Evolutionary conservation across 2,888 invertebrate genomes (phyloP).

Genomic region (Orthosia gothica): DNA sequence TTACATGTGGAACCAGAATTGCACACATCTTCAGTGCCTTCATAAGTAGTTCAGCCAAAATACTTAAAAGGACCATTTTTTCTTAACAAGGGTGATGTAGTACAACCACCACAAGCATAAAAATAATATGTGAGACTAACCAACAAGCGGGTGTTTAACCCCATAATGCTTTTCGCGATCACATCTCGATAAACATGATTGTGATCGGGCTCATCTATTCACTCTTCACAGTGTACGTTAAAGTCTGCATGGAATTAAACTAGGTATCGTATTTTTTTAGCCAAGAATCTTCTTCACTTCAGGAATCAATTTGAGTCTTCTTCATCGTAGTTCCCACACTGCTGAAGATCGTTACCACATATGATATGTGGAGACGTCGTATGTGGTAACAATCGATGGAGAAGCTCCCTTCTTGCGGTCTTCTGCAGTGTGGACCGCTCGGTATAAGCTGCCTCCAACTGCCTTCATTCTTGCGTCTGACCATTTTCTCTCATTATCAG

Average conservation of each 20-base stretch:
- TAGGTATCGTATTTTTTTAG: not conserved
- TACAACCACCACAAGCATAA: not conserved
- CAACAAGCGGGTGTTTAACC: constrained; percentile 85
- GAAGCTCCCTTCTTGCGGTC: no score
- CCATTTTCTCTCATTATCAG: no score
- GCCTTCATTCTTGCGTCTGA: no score
- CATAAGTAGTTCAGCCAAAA: no score
- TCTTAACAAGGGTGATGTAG: not conserved
- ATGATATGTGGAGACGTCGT: no score
- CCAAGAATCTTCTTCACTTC: not conserved
- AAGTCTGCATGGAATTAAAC: not conserved
- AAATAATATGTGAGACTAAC: constrained; percentile 52
- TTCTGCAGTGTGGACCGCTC: no score
- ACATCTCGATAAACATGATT: constrained; percentile 70
- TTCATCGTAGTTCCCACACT: no score
- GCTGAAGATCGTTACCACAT: no score
- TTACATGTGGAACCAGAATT: not conserved
- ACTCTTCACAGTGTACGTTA: not conserved
- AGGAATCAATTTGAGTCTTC: not conserved
- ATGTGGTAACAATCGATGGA: no score
- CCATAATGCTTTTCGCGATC: constrained; percentile 81
- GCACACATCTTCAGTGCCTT: not conserved
- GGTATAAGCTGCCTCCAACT: no score
- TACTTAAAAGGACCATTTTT: no score
- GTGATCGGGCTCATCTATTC: constrained; percentile 22